Evolutionary conservation across 2,888 invertebrate species (phyloP).

Genomic region (Phlogophora meticulosa): DNA sequence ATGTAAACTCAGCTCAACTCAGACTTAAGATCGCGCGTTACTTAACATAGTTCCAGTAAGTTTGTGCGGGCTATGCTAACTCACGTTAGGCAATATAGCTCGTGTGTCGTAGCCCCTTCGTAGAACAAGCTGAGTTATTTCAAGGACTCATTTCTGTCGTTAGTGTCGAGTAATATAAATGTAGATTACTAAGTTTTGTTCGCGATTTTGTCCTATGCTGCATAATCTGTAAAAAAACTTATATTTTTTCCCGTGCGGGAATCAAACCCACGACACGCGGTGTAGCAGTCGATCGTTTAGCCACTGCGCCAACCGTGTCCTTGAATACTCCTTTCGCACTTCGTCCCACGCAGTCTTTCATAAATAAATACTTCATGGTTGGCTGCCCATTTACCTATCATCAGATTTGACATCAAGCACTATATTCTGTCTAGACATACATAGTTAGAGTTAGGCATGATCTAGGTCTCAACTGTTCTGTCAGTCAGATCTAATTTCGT

Average conservation of each 20-base stretch:
- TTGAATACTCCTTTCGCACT: too few relatives aligned
- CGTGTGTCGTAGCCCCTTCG: neutral
- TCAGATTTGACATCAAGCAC: neutral
- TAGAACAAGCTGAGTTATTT: conserved; percentile 19
- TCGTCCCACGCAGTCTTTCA: too few relatives aligned
- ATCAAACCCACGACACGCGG: too few relatives aligned
- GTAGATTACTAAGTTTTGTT: neutral
- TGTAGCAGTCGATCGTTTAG: too few relatives aligned
- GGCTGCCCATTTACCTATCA: too few relatives aligned
- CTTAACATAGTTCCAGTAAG: conserved; percentile 27
- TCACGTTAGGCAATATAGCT: conserved; percentile 8
- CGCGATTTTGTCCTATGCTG: neutral
- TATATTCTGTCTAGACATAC: neutral
- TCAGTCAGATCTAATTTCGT: neutral
- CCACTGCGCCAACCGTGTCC: too few relatives aligned
- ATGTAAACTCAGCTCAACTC: conserved; percentile 25
- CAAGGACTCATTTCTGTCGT: conserved; percentile 13
- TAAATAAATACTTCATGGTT: too few relatives aligned
- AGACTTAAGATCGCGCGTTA: conserved; percentile 8
- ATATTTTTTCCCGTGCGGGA: too few relatives aligned
- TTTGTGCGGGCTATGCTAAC: conserved; percentile 20
- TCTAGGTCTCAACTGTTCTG: neutral
- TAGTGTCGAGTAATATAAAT: conserved; percentile 3
- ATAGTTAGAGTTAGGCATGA: neutral
- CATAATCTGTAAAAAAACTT: too few relatives aligned